A percentile compares a stretch with the other conserved stretches of the same genome.
Evolutionary conservation across 2,797 vertebrate species (phyloP).

Genomic region (Zalophus californianus): DNA sequence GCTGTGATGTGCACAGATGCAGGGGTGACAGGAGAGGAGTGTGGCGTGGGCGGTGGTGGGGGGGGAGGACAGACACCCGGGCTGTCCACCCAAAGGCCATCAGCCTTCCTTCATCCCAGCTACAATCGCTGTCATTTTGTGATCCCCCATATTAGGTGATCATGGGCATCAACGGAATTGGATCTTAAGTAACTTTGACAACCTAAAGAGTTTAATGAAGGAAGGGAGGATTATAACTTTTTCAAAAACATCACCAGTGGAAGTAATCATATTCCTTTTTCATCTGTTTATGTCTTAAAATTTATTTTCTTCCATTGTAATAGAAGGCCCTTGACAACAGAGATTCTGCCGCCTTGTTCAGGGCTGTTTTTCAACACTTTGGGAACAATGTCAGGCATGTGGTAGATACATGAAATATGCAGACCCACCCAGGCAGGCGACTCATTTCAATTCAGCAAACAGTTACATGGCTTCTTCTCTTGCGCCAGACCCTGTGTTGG

Average conservation of each 20-base stretch:
- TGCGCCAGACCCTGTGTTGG: not conserved
- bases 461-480: not conserved
- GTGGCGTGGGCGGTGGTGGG: fast-evolving
- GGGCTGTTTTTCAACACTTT: not conserved
- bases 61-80: too few species aligned
- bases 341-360: not conserved
- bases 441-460: constrained; percentile 10
- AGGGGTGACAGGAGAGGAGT: not conserved
- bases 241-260: not conserved
- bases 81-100: not conserved
- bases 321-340: not conserved
- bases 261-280: not conserved
- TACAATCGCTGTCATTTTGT: not conserved
- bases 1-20: not conserved
- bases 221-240: constrained; percentile 7
- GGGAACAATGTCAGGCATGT: not conserved
- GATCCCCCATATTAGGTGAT: not conserved
- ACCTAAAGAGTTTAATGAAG: not conserved
- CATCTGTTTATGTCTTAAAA: not conserved
- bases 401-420: not conserved
- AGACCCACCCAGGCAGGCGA: not conserved
- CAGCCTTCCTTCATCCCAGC: not conserved
- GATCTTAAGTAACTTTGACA: not conserved
- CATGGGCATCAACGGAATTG: not conserved
- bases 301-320: not conserved